Evolutionary conservation across 2,888 invertebrate genomes (phyloP).

Genomic region (Dryobota labecula): DNA sequence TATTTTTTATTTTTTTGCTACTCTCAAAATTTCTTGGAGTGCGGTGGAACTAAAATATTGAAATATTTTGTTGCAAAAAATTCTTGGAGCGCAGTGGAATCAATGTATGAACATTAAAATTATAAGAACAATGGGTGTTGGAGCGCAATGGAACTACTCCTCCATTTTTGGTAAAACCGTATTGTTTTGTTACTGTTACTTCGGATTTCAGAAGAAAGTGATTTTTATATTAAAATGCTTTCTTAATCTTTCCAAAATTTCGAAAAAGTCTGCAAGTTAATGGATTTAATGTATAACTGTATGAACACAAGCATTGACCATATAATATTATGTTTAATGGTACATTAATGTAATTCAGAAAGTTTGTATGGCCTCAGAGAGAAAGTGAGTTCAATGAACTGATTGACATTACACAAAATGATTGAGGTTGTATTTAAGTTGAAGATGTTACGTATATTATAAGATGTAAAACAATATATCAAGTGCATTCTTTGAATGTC

Average conservation of each 20-base stretch:
- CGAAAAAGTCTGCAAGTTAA: background rate
- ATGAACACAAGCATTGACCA: slow-evolving; percentile 45
- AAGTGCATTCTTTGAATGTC: slow-evolving; percentile 14
- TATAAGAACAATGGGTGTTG: no score
- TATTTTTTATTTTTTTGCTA: no score
- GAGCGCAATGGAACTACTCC: no score
- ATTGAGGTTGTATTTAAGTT: slow-evolving; percentile 45
- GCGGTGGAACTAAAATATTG: no score
- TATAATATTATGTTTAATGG: slow-evolving; percentile 51
- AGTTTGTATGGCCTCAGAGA: slow-evolving; percentile 57
- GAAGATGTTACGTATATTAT: slow-evolving; percentile 43
- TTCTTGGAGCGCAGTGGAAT: no score
- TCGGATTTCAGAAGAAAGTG: slow-evolving; percentile 7
- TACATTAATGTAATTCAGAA: slow-evolving; percentile 60
- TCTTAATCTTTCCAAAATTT: slow-evolving; percentile 4
- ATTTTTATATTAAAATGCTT: slow-evolving; percentile 14
- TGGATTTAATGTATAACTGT: slow-evolving; percentile 35
- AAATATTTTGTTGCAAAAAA: no score
- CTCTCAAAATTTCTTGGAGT: no score
- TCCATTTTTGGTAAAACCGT: background rate
- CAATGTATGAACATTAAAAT: no score
- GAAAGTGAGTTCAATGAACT: slow-evolving; percentile 66
- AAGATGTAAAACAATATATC: slow-evolving; percentile 17
- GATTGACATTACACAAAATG: slow-evolving; percentile 58
- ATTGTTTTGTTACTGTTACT: background rate